A percentile compares a stretch with the other conserved stretches of the same genome.
phyloP scores from a whole-genome alignment of 2,113 vertebrate genomes.

The Cheirogaleus medius region DNA sequence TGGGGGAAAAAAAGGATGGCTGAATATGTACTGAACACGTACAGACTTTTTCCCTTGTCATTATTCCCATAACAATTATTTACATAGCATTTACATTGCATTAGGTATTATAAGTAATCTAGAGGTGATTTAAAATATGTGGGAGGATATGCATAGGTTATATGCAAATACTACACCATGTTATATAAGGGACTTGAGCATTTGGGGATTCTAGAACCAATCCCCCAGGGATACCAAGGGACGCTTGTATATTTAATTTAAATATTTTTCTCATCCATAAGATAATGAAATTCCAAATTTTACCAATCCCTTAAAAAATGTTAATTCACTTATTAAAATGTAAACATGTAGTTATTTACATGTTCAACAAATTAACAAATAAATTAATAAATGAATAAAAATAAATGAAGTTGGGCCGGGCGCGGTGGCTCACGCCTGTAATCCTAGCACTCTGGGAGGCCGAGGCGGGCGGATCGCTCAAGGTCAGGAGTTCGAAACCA shows the following conservation, averaged over 20 bases:
- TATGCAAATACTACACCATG: not conserved
- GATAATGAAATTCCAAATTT: conserved; percentile 29
- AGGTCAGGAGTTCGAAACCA: too few relatives aligned
- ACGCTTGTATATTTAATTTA: not conserved
- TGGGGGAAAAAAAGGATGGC: not conserved
- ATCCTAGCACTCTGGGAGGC: too few relatives aligned
- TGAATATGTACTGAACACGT: not conserved
- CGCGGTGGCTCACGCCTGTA: too few relatives aligned
- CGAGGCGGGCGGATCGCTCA: too few relatives aligned
- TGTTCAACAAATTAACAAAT: not conserved
- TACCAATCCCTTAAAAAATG: not conserved
- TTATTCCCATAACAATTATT: not conserved
- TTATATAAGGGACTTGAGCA: not conserved
- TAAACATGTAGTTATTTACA: not conserved
- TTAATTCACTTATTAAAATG: conserved; percentile 34
- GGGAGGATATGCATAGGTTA: not conserved
- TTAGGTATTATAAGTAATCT: not conserved
- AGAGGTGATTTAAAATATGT: not conserved
- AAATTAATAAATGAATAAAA: not conserved
- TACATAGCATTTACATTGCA: not conserved
- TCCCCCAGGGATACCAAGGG: not conserved
- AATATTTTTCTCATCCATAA: not conserved
- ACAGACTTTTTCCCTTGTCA: not conserved
- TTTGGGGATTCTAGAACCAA: not conserved
- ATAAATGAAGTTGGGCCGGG: not conserved